These are phyloP conservation scores for Leptodirus hochenwartii DNA, from an alignment of 2,888 invertebrate genomes.

Conservation along the genomic window DNA sequence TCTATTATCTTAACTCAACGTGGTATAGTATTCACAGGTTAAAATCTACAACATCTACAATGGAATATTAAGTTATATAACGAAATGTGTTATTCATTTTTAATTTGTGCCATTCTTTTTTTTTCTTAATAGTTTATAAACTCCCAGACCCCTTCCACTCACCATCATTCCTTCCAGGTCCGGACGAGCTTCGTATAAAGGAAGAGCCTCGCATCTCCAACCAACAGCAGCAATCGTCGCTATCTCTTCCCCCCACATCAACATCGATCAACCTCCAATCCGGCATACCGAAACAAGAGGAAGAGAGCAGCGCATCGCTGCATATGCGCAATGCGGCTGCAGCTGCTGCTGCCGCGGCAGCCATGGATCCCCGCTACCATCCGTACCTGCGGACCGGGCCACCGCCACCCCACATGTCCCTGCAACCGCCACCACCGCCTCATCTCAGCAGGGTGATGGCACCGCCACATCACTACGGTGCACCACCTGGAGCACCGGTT, in stretches of 20 bases:
- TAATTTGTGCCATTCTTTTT: too few species aligned
- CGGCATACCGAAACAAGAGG: conserved; percentile 18
- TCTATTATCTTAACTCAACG: too few species aligned
- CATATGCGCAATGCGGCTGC: too few species aligned
- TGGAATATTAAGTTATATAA: too few species aligned
- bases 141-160: too few species aligned
- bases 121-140: too few species aligned
- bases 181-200: conserved; percentile 43
- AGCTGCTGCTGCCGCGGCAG: conserved; percentile 14
- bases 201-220: conserved; percentile 41
- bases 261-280: conserved; percentile 21
- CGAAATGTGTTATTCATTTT: too few species aligned
- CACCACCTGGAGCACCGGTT: too few species aligned
- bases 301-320: conserved; percentile 23
- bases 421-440: conserved; percentile 30
- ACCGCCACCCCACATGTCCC: conserved; percentile 32
- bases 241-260: background rate
- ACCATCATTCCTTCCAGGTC: too few species aligned
- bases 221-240: too few species aligned
- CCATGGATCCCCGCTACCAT: conserved; percentile 35
- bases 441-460: conserved; percentile 14
- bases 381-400: conserved; percentile 22
- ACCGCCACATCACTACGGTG: conserved; percentile 10
- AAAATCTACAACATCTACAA: too few species aligned
- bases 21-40: too few species aligned